Percentiles rank a stretch among this genome's conserved stretches.
Evolutionary conservation across 1,140 invertebrate species (phyloP).

Genomic region (Aphaenogaster ashmeadi): DNA sequence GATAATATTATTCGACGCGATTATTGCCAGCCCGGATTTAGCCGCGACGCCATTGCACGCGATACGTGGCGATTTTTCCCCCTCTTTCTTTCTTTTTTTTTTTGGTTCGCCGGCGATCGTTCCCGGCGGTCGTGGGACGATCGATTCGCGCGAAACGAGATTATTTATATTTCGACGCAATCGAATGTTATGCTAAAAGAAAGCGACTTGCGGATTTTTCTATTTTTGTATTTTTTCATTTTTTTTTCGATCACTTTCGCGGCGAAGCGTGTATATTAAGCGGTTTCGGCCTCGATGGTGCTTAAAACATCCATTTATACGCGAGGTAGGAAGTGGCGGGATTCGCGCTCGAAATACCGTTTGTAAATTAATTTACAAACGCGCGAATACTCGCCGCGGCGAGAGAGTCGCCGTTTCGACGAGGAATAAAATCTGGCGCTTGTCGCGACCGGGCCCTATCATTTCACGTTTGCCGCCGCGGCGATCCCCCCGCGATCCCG

Average conservation of each 20-base stretch:
- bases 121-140: conserved; percentile 10
- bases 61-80: conserved; percentile 5
- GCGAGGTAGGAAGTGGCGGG: not conserved
- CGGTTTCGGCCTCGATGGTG: not conserved
- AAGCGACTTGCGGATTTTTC: conserved; percentile 14
- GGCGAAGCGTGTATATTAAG: not conserved
- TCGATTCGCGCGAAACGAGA: conserved; percentile 47
- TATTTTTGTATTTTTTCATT: not conserved
- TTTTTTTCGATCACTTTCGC: not conserved
- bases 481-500: not conserved
- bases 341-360: not conserved
- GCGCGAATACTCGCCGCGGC: not conserved
- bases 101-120: conserved; percentile 9
- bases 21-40: conserved; percentile 51
- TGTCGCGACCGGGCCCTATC: not conserved
- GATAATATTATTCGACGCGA: conserved; percentile 55
- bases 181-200: conserved; percentile 52
- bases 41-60: conserved; percentile 43
- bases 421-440: not conserved
- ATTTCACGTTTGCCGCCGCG: not conserved
- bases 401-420: not conserved
- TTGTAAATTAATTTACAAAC: conserved; percentile 8
- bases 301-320: not conserved
- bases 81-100: conserved; percentile 3
- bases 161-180: conserved; percentile 55